Conservation (phyloP, 2,797 vertebrate species). For the Danio kyathit region DNA sequence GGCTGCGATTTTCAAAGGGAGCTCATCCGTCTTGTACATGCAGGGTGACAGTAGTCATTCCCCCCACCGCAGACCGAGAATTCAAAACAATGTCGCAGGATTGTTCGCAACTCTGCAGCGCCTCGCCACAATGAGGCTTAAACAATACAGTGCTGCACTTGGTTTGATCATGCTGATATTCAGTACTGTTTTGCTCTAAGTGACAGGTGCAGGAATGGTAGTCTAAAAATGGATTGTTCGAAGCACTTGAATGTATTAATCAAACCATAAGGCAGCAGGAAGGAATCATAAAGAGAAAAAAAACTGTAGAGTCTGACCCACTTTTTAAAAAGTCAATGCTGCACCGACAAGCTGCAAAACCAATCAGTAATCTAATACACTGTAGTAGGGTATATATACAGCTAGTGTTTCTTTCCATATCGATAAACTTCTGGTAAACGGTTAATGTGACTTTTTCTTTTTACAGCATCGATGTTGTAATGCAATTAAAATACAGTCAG, state of each 20-base stretch:
- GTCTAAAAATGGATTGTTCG: not conserved
- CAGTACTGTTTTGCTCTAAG: not conserved
- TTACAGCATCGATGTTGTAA: no score
- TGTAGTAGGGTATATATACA: no score
- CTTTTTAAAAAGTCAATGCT: not conserved
- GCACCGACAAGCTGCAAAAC: not conserved
- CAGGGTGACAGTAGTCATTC: constrained; percentile 28
- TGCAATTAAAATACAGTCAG: no score
- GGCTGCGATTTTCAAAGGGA: constrained; percentile 32
- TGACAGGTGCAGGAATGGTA: constrained; percentile 12
- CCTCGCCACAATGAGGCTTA: not conserved
- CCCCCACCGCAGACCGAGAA: not conserved
- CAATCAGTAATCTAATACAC: not conserved
- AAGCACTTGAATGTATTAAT: not conserved
- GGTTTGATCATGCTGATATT: not conserved
- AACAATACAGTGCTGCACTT: constrained; percentile 24
- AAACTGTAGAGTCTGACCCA: not conserved
- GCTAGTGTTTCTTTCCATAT: no score
- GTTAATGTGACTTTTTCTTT: no score
- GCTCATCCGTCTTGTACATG: constrained; percentile 27
- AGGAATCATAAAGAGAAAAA: not conserved
- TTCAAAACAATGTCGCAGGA: constrained; percentile 4
- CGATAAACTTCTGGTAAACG: no score
- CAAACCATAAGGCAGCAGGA: not conserved
- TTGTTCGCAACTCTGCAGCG: constrained; percentile 7